Percentiles rank a stretch among this genome's conserved stretches.
These are phyloP conservation scores for Philereme transversata DNA, from an alignment of 2,888 invertebrate species.

Conservation along the genomic window DNA sequence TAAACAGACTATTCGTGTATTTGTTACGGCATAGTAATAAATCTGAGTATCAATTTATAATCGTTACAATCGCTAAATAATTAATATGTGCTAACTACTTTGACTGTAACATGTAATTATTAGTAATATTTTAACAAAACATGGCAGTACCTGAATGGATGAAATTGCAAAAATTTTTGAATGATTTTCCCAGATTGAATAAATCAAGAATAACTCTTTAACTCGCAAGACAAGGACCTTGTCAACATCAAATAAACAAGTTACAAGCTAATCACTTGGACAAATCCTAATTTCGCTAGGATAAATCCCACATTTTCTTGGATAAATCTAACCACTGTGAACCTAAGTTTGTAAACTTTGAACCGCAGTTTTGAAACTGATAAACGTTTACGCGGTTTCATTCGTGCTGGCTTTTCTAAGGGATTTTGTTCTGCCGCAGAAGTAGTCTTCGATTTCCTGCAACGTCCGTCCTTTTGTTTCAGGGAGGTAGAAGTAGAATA, in stretches of 20 bases:
- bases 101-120: too few species aligned
- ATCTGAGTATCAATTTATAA: too few species aligned
- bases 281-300: background rate
- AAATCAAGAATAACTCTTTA: background rate
- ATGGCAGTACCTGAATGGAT: too few species aligned
- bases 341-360: background rate
- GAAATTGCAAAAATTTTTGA: too few species aligned
- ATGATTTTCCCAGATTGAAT: too few species aligned
- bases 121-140: too few species aligned
- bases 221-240: too few species aligned
- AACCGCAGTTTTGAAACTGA: slow-evolving; percentile 16
- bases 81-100: too few species aligned
- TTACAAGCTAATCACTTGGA: background rate
- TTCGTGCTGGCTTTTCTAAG: slow-evolving; percentile 66
- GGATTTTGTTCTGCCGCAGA: slow-evolving; percentile 84
- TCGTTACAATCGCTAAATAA: too few species aligned
- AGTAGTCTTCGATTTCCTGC: slow-evolving; percentile 89
- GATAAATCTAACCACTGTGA: background rate
- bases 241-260: too few species aligned
- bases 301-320: background rate
- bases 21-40: too few species aligned
- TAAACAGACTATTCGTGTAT: too few species aligned
- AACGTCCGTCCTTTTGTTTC: slow-evolving; percentile 87
- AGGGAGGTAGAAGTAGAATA: slow-evolving; percentile 86
- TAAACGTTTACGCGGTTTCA: slow-evolving; percentile 50